Conservation (phyloP, 2,888 invertebrate species). For the Trichogramma evanescens region DNA sequence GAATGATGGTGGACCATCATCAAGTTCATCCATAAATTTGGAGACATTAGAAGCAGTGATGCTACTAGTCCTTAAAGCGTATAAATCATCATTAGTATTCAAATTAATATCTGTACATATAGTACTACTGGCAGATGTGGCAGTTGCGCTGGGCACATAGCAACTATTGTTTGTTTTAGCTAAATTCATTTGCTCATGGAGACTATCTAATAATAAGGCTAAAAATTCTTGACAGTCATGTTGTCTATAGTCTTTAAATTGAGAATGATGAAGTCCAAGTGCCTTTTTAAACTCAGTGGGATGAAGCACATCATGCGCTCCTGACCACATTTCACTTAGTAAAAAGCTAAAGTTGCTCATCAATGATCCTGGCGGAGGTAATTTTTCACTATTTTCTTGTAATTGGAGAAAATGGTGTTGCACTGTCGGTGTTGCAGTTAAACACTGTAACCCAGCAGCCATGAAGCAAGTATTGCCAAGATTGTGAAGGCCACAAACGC, state of each 20-base stretch:
- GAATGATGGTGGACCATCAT: conserved; percentile 32
- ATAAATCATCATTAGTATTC: conserved; percentile 33
- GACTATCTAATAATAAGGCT: conserved; percentile 54
- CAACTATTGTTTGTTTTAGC: conserved; percentile 40
- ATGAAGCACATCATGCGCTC: conserved; percentile 50
- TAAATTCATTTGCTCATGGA: conserved; percentile 56
- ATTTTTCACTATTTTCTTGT: conserved; percentile 37
- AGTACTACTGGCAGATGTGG: conserved; percentile 37
- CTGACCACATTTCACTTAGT: conserved; percentile 55
- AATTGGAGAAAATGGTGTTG: conserved; percentile 50
- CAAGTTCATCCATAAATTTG: conserved; percentile 36
- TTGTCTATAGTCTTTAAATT: conserved; percentile 60
- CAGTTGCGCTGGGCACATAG: conserved; percentile 32
- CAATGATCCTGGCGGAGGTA: conserved; percentile 43
- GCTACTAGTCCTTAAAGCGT: conserved; percentile 25
- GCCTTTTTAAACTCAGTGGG: conserved; percentile 56
- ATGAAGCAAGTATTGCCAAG: conserved; percentile 56
- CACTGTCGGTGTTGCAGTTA: conserved; percentile 52
- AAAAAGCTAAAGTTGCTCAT: conserved; percentile 52
- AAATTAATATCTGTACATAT: conserved; percentile 23
- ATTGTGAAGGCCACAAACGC: conserved; percentile 54
- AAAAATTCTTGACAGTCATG: conserved; percentile 64
- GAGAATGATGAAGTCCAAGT: conserved; percentile 54
- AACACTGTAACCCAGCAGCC: conserved; percentile 54
- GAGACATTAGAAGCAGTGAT: conserved; percentile 33